Percentiles rank a stretch among this genome's conserved stretches.
Evolutionary conservation across 1,140 invertebrate species (phyloP).

Genomic region (honey bee (Apis mellifera)): DNA sequence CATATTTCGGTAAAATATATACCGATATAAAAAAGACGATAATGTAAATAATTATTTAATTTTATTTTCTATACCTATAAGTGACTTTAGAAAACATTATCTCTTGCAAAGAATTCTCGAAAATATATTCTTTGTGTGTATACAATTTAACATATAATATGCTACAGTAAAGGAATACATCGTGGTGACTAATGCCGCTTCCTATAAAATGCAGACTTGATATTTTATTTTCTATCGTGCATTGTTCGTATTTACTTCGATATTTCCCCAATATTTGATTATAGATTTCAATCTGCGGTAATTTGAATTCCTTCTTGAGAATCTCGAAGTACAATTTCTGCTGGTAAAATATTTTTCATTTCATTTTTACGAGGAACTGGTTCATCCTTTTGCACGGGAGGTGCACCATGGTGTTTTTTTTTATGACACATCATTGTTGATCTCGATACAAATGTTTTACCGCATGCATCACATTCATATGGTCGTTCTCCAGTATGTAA

Average conservation of each 20-base stretch:
- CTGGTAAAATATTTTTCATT: slow-evolving; percentile 47
- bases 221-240: slow-evolving; percentile 24
- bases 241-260: slow-evolving; percentile 8
- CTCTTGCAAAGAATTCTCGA: slow-evolving; percentile 46
- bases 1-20: slow-evolving; percentile 22
- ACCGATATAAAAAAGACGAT: slow-evolving; percentile 20
- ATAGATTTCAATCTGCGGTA: slow-evolving; percentile 56
- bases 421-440: slow-evolving; percentile 84
- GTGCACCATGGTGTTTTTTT: slow-evolving; percentile 80
- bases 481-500: slow-evolving; percentile 91
- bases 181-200: slow-evolving; percentile 53
- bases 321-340: slow-evolving; percentile 57
- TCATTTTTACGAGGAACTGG: slow-evolving; percentile 45
- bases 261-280: background rate
- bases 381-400: slow-evolving; percentile 71
- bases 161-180: slow-evolving; percentile 55
- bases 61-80: slow-evolving; percentile 2
- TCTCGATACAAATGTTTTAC: slow-evolving; percentile 83
- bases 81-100: slow-evolving; percentile 30
- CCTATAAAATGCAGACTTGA: slow-evolving; percentile 52
- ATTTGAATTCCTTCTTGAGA: slow-evolving; percentile 57
- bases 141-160: slow-evolving; percentile 51
- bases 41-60: slow-evolving; percentile 25
- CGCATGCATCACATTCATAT: slow-evolving; percentile 89
- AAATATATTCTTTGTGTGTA: slow-evolving; percentile 62